These are phyloP conservation scores for Uria lomvia DNA, from an alignment of 2,113 vertebrate species.

Conservation along the genomic window DNA sequence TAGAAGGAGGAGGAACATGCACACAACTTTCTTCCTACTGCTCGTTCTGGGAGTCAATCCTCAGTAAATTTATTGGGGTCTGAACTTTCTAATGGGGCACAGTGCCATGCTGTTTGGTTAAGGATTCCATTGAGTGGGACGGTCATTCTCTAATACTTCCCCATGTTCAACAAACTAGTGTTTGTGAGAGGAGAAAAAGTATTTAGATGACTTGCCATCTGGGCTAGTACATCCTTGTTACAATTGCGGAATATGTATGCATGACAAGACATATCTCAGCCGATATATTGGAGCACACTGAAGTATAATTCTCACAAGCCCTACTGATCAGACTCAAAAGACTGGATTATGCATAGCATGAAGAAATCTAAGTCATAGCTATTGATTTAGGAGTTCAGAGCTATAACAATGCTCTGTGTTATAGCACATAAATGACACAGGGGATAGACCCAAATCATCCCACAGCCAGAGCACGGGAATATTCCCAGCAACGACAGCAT, in stretches of 20 bases:
- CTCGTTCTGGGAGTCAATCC: background rate
- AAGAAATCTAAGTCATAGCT: background rate
- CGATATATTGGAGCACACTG: rapidly evolving
- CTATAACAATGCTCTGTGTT: background rate
- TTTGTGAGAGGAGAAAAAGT: background rate
- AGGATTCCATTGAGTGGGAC: background rate
- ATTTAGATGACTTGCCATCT: background rate
- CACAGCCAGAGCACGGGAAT: rapidly evolving
- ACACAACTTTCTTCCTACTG: background rate
- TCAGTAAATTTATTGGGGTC: background rate
- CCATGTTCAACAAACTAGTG: background rate
- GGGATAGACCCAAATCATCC: background rate
- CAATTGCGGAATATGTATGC: background rate
- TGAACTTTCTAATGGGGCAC: background rate
- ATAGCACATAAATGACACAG: background rate
- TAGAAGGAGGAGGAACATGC: background rate
- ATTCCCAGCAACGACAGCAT: background rate
- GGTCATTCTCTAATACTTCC: background rate
- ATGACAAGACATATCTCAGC: background rate
- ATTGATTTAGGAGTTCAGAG: background rate
- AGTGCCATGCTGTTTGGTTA: background rate
- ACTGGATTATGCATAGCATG: background rate
- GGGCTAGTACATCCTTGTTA: background rate
- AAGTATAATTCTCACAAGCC: background rate
- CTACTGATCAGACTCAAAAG: background rate